Conservation (phyloP, 2,797 vertebrate genomes). For the Micropoecilia bifurca region DNA sequence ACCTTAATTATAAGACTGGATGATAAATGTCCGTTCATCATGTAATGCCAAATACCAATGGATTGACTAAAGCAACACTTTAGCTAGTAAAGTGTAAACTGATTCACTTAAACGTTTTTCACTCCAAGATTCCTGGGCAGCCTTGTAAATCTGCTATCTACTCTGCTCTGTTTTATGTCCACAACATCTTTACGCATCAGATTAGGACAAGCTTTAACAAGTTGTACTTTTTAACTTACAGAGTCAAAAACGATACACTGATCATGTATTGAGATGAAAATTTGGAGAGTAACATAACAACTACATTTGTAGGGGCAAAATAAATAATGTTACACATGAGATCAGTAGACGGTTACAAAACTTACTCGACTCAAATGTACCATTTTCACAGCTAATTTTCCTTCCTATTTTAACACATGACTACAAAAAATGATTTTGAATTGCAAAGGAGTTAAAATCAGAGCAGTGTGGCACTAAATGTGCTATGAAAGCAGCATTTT, state of each 20-base stretch:
- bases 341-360: not conserved
- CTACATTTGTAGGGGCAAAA: not conserved
- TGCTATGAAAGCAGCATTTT: not conserved
- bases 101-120: not conserved
- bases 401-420: not conserved
- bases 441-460: not conserved
- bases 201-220: not conserved
- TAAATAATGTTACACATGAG: not conserved
- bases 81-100: too few relatives aligned
- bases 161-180: not conserved
- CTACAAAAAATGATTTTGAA: not conserved
- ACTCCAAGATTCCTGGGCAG: not conserved
- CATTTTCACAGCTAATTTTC: not conserved
- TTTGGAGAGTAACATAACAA: not conserved
- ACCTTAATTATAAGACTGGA: not conserved
- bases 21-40: not conserved
- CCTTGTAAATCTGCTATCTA: not conserved
- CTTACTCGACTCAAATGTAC: not conserved
- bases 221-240: not conserved
- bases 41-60: not conserved
- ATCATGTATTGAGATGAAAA: not conserved
- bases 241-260: not conserved
- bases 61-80: not conserved
- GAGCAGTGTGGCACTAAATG: not conserved
- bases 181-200: not conserved